Percentiles rank a stretch among this genome's conserved stretches.
Conservation (phyloP, 2,888 invertebrate genomes). For the Temnothorax ravouxi region DNA sequence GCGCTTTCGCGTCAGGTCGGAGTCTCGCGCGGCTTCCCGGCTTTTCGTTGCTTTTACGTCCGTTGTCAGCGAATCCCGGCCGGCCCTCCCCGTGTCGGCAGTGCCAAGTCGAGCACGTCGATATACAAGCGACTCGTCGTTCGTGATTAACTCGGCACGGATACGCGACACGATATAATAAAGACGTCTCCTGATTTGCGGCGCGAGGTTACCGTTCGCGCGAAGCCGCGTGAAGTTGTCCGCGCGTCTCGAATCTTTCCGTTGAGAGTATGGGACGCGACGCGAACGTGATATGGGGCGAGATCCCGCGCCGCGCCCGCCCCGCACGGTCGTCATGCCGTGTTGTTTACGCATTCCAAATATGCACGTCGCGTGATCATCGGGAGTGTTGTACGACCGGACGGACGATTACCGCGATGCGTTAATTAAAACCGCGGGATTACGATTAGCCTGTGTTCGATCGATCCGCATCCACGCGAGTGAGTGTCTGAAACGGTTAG, state of each 20-base stretch:
- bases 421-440: conserved; percentile 27
- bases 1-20: background rate
- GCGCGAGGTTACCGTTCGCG: too few relatives aligned
- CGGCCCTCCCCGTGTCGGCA: background rate
- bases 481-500: background rate
- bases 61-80: background rate
- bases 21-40: background rate
- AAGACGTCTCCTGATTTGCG: background rate
- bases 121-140: background rate
- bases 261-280: too few relatives aligned
- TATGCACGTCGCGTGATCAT: background rate
- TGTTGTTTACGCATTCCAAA: background rate
- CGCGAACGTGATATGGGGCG: background rate
- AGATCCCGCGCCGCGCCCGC: background rate
- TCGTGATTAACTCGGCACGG: background rate
- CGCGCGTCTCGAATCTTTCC: too few relatives aligned
- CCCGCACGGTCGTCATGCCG: background rate
- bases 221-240: background rate
- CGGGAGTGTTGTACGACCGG: background rate
- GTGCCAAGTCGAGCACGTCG: background rate
- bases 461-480: conserved; percentile 10
- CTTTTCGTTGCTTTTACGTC: background rate
- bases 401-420: background rate
- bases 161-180: background rate
- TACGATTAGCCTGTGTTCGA: background rate